Evolutionary conservation across 2,888 invertebrate genomes (phyloP), one percentile per base, ranked within the genome.

Genomic region (Kryphioiulus occultus): DNA sequence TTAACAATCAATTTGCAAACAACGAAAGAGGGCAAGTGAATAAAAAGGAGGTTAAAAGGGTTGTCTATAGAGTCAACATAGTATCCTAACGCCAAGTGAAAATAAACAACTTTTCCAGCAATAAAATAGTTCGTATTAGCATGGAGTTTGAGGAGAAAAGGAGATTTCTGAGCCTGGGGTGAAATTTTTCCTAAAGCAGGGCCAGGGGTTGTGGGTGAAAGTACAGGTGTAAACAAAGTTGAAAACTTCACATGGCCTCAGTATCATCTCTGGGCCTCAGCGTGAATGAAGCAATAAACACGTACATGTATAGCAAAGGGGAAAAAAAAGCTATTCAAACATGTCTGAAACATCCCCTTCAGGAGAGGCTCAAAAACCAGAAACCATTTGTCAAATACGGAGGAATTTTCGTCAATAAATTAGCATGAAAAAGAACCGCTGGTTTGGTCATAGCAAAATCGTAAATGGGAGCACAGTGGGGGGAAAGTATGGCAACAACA

Each of bases 241-340:
- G 53, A 53, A 53, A 53, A 53, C 53, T 53, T 53, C 53, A 53
- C 53, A 53, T 53, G 53, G 53, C 53, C 53, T 53, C 53, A 53
- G 47, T 47, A 47, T 47, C 17, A 47, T 47, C 2, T 47, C 15
- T 47, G 15, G 2, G 53, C 1, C 53, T 53, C n/a, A 19, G 47
- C n/a, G 7, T 53, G 53, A 53, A 53, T 53, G n/a, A 5, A n/a
- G 53, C 53, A 53, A 53, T 53, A 53, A 53, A 53, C n/a, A 53
- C 5, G 53, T 3, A 19, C 19, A n/a, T 17, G 53, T n/a, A n/a
- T n/a, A n/a, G n/a, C n/a, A n/a, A n/a, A n/a, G n/a, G n/a, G n/a
- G n/a, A n/a, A 12, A 3, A 53, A 53, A 53, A 53, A 53, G 17
- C 53, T 1, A 53, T 53, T 19, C 19, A 53, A 53, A 53, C 53